These are phyloP conservation scores for Drosophila arizonae DNA, from an alignment of 1,140 invertebrate genomes.

Conservation along the genomic window DNA sequence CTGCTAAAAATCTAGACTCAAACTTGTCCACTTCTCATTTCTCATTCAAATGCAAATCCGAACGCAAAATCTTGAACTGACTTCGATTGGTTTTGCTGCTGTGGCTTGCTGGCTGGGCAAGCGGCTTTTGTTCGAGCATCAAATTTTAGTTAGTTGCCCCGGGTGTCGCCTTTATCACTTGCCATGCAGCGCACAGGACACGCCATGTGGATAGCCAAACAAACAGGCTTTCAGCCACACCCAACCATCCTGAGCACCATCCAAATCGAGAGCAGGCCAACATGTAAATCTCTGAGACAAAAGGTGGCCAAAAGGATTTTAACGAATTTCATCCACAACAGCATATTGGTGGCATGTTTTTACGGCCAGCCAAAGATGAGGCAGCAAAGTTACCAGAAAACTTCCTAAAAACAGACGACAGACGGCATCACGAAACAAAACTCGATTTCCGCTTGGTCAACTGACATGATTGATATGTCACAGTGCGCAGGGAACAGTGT, in stretches of 20 bases:
- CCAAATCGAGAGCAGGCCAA: slow-evolving; percentile 41
- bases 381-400: slow-evolving; percentile 38
- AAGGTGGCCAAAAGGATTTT: slow-evolving; percentile 53
- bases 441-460: slow-evolving; percentile 77
- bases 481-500: not conserved
- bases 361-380: slow-evolving; percentile 26
- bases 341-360: slow-evolving; percentile 49
- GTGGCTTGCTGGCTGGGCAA: slow-evolving; percentile 49
- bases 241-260: slow-evolving; percentile 4
- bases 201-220: not conserved
- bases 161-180: slow-evolving; percentile 54
- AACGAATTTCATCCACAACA: slow-evolving; percentile 62
- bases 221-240: not conserved
- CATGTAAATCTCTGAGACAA: slow-evolving; percentile 69
- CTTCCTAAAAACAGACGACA: slow-evolving; percentile 6
- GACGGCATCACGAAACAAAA: slow-evolving; percentile 36
- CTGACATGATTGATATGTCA: slow-evolving; percentile 72
- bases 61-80: slow-evolving; percentile 73
- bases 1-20: slow-evolving; percentile 31
- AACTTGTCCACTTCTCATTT: slow-evolving; percentile 40
- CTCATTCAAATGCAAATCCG: slow-evolving; percentile 77
- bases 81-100: slow-evolving; percentile 74
- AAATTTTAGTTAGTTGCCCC: slow-evolving; percentile 29
- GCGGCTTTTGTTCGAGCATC: slow-evolving; percentile 52
- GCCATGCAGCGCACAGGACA: slow-evolving; percentile 27